Conservation (phyloP, 1,140 invertebrate genomes). For the Neodiprion fabricii region DNA sequence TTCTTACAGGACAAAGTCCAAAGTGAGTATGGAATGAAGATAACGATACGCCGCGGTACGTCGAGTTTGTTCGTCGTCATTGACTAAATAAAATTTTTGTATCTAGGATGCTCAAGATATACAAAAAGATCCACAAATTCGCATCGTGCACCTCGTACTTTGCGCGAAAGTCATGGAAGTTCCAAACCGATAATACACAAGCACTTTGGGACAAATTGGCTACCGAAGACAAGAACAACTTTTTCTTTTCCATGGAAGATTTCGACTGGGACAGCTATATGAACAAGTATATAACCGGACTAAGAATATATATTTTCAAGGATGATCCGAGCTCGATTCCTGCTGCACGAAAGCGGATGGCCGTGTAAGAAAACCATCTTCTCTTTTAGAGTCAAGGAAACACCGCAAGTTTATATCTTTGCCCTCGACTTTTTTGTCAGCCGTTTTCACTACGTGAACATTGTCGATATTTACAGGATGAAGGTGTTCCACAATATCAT, state of each 20-base stretch:
- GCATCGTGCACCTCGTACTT: conserved; percentile 66
- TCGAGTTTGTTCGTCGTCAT: neutral
- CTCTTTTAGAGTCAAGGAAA: neutral
- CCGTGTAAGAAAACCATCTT: conserved; percentile 36
- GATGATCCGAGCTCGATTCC: conserved; percentile 59
- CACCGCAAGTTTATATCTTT: neutral
- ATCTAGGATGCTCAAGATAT: conserved; percentile 64
- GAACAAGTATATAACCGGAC: conserved; percentile 57
- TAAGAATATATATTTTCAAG: conserved; percentile 62
- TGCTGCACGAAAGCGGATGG: conserved; percentile 53
- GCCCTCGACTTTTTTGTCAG: neutral
- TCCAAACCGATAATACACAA: conserved; percentile 62
- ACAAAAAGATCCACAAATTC: conserved; percentile 67
- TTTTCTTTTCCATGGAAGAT: conserved; percentile 61
- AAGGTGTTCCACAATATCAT: conserved; percentile 37
- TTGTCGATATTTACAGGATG: conserved; percentile 31
- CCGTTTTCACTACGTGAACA: neutral
- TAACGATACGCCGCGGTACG: neutral
- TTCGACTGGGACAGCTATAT: conserved; percentile 63
- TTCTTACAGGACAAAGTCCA: conserved; percentile 63
- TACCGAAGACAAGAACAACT: conserved; percentile 60
- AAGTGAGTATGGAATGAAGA: conserved; percentile 52
- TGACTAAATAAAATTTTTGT: conserved; percentile 20
- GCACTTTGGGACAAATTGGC: conserved; percentile 60
- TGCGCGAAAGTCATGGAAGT: conserved; percentile 66